phyloP scores from a whole-genome alignment of 2,888 invertebrate genomes.

The Hyposoter dolosus region DNA sequence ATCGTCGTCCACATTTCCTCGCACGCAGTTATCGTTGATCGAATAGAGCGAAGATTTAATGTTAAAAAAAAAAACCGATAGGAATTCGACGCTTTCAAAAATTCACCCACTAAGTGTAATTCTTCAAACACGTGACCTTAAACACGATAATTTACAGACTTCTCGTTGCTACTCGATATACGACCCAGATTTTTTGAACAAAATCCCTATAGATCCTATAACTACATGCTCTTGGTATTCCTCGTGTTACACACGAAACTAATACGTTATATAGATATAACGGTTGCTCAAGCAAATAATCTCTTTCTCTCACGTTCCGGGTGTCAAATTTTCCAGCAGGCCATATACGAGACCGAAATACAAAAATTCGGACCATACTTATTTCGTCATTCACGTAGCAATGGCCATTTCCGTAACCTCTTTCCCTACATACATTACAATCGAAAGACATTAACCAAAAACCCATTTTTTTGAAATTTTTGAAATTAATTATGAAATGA shows the following conservation, averaged over 20 bases:
- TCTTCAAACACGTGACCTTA: neutral
- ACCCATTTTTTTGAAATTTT: neutral
- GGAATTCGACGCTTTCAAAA: neutral
- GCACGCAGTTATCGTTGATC: neutral
- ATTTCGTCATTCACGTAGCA: no score
- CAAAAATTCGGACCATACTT: neutral
- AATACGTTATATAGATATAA: slow-evolving; percentile 22
- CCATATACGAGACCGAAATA: slow-evolving; percentile 35
- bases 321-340: slow-evolving; percentile 46
- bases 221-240: slow-evolving; percentile 19
- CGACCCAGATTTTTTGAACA: slow-evolving; percentile 58
- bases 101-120: neutral
- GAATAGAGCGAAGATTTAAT: neutral
- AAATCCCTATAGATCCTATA: slow-evolving; percentile 35
- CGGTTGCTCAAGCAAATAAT: slow-evolving; percentile 25
- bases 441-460: neutral
- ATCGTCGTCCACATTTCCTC: neutral
- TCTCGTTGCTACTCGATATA: slow-evolving; percentile 50
- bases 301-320: slow-evolving; percentile 20
- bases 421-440: neutral
- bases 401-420: neutral
- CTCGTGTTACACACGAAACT: slow-evolving; percentile 33
- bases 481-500: neutral
- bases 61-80: neutral
- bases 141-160: slow-evolving; percentile 33